Percentiles rank a stretch among this genome's conserved stretches.
Evolutionary conservation across 1,140 invertebrate genomes (phyloP).

Genomic region (Diachasma alloeum): DNA sequence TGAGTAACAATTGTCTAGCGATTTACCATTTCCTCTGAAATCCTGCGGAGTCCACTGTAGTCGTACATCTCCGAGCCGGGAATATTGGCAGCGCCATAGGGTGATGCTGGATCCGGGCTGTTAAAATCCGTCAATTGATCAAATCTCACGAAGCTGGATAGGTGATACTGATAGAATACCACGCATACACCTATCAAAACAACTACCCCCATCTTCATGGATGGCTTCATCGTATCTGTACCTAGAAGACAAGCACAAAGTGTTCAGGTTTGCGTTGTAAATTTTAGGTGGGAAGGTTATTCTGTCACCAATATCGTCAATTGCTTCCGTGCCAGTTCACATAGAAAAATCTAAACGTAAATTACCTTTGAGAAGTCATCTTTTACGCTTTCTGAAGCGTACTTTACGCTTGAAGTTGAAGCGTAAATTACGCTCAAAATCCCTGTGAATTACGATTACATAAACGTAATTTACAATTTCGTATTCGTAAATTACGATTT

Average conservation of each 20-base stretch:
- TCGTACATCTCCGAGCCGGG: slow-evolving; percentile 43
- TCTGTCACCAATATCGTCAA: background rate
- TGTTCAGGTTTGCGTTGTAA: background rate
- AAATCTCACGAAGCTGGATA: slow-evolving; percentile 54
- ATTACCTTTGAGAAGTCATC: too few species aligned
- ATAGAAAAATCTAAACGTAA: too few species aligned
- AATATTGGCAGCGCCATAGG: slow-evolving; percentile 42
- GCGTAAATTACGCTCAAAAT: too few species aligned
- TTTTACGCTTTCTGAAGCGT: too few species aligned
- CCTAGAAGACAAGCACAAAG: slow-evolving; percentile 28
- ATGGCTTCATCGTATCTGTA: slow-evolving; percentile 53
- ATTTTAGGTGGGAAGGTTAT: background rate
- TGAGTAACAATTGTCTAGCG: background rate
- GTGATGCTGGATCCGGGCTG: slow-evolving; percentile 39
- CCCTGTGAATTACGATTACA: too few species aligned
- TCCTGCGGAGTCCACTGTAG: slow-evolving; percentile 42
- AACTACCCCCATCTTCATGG: slow-evolving; percentile 58
- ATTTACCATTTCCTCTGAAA: slow-evolving; percentile 53
- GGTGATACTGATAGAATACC: slow-evolving; percentile 59
- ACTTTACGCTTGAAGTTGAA: too few species aligned
- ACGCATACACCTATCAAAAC: slow-evolving; percentile 57
- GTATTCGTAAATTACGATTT: too few species aligned
- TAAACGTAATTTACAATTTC: too few species aligned
- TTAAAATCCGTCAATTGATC: slow-evolving; percentile 53
- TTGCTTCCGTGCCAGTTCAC: too few species aligned